Conservation (phyloP, 2,113 vertebrate species). For the Haemorhous mexicanus region DNA sequence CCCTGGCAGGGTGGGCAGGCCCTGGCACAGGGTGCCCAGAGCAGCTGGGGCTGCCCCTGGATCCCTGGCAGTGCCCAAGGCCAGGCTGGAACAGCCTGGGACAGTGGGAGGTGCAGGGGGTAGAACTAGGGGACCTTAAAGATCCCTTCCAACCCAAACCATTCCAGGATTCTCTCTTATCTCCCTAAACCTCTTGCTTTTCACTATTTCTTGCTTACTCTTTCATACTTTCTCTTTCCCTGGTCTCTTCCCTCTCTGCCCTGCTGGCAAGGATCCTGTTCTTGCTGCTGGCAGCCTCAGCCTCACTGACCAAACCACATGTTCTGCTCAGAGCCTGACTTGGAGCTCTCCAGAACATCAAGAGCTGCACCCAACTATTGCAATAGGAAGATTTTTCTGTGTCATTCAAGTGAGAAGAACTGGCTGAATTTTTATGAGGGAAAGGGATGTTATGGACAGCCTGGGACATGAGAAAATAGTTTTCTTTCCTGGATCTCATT, state of each 20-base stretch:
- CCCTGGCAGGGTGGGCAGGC: rapidly evolving
- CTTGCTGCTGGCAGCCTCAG: not conserved
- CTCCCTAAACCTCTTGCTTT: not conserved
- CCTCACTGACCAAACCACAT: not conserved
- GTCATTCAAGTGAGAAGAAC: not conserved
- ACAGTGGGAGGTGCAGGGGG: not conserved
- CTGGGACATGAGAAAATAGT: not conserved
- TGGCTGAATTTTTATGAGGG: not conserved
- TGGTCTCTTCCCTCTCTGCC: not conserved
- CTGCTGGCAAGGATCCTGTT: not conserved
- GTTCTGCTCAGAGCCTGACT: not conserved
- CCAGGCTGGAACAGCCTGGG: not conserved
- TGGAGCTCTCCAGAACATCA: not conserved
- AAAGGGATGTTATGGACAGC: not conserved
- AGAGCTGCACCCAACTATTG: not conserved
- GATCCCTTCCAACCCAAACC: not conserved
- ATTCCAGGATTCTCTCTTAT: not conserved
- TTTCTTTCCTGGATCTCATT: not conserved
- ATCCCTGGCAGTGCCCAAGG: not conserved
- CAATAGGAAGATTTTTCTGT: not conserved
- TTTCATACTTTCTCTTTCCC: not conserved
- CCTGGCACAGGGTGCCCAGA: not conserved
- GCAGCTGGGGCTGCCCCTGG: not conserved
- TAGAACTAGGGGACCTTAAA: rapidly evolving
- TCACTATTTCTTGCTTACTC: not conserved